Evolutionary conservation across 2,888 invertebrate species (phyloP).

Genomic region (Drosophila hawaiiensis): DNA sequence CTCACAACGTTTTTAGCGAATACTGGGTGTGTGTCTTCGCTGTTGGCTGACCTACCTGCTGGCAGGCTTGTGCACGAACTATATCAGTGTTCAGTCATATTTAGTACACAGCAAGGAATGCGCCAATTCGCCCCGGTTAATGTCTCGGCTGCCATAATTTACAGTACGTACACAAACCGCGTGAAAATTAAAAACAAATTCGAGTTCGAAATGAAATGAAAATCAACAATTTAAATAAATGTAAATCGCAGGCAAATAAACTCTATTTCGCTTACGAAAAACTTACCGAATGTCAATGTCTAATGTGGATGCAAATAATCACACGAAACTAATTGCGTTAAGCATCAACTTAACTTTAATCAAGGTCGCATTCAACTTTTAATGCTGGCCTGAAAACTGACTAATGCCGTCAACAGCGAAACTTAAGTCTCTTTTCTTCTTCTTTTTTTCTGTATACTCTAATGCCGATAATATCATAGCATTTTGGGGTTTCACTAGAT

Average conservation of each 20-base stretch:
- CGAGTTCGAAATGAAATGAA: not conserved
- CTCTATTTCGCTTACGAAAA: not conserved
- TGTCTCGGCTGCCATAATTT: conserved; percentile 24
- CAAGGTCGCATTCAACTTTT: conserved; percentile 21
- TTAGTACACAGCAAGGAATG: conserved; percentile 2
- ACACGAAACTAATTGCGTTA: not conserved
- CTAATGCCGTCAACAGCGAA: conserved; percentile 7
- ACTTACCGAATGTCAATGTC: not conserved
- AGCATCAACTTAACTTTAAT: not conserved
- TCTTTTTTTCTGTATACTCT: not conserved
- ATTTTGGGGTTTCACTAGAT: not conserved
- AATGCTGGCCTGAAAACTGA: conserved; percentile 19
- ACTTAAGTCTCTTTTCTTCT: not conserved
- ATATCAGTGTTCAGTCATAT: not conserved
- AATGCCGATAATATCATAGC: not conserved
- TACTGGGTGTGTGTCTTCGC: conserved; percentile 1
- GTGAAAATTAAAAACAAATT: not conserved
- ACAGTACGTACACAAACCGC: not conserved
- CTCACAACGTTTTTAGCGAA: not conserved
- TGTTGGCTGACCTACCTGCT: not conserved
- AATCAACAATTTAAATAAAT: not conserved
- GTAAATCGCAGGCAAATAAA: not conserved
- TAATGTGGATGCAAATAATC: not conserved
- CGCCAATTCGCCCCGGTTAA: conserved; percentile 27
- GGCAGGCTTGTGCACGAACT: conserved; percentile 3